Percentiles rank a stretch among this genome's conserved stretches.
These are phyloP conservation scores for Tachina grossa DNA, from an alignment of 2,888 invertebrate species.

Conservation along the genomic window DNA sequence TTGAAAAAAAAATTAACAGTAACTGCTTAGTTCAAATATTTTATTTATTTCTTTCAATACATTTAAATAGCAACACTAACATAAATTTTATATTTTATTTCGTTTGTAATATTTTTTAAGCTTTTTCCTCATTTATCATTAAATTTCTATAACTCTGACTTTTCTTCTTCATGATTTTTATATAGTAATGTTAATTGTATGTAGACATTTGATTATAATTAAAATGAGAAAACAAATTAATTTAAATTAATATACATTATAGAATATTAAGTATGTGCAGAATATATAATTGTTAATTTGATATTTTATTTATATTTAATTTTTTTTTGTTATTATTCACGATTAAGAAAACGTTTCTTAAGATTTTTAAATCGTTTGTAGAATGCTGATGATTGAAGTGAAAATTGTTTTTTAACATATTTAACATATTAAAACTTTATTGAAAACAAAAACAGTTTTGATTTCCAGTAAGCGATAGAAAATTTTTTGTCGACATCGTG, in stretches of 20 bases:
- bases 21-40: conserved; percentile 11
- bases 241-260: not conserved
- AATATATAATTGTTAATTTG: conserved; percentile 27
- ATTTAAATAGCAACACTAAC: conserved; percentile 58
- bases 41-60: conserved; percentile 13
- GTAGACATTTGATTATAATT: conserved; percentile 47
- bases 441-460: too few species aligned
- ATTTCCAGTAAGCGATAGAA: too few species aligned
- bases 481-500: too few species aligned
- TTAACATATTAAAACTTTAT: too few species aligned
- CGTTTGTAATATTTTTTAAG: conserved; percentile 26
- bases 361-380: too few species aligned
- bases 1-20: not conserved
- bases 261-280: conserved; percentile 27
- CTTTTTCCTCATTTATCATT: conserved; percentile 43
- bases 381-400: too few species aligned
- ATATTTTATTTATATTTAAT: conserved; percentile 7
- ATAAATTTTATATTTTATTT: conserved; percentile 5
- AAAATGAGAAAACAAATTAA: not conserved
- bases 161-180: conserved; percentile 4
- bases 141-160: conserved; percentile 2
- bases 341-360: conserved; percentile 9
- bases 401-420: too few species aligned
- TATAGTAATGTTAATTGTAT: conserved; percentile 44
- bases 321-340: not conserved